Conservation (phyloP, 1,140 invertebrate species). For the Solenopsis fugax region DNA sequence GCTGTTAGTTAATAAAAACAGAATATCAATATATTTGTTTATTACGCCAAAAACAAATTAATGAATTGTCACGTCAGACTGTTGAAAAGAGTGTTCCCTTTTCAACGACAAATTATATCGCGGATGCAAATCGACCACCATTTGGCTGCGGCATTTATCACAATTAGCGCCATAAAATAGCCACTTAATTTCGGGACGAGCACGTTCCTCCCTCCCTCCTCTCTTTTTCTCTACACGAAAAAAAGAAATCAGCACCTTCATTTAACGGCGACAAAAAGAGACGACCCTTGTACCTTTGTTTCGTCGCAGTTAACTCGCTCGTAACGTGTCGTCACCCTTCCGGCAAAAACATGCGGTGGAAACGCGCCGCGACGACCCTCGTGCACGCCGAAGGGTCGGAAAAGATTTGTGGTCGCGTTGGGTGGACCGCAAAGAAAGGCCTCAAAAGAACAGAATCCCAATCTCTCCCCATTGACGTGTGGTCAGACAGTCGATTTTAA, state of each 20-base stretch:
- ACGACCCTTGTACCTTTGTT: slow-evolving; percentile 62
- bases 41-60: background rate
- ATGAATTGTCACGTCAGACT: background rate
- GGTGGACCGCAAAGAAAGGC: slow-evolving; percentile 37
- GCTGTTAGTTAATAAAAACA: background rate
- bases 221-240: slow-evolving; percentile 1
- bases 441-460: slow-evolving; percentile 50
- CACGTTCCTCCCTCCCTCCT: background rate
- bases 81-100: background rate
- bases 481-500: slow-evolving; percentile 42
- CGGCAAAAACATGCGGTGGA: slow-evolving; percentile 43
- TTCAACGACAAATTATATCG: slow-evolving; percentile 18
- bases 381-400: slow-evolving; percentile 60
- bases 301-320: slow-evolving; percentile 51
- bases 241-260: slow-evolving; percentile 31
- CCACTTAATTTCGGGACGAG: slow-evolving; percentile 71
- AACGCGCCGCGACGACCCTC: slow-evolving; percentile 25
- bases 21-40: background rate
- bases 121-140: slow-evolving; percentile 4
- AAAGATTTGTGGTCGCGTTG: slow-evolving; percentile 66
- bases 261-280: slow-evolving; percentile 41
- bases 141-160: slow-evolving; percentile 72
- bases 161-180: slow-evolving; percentile 78
- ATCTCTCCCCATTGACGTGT: slow-evolving; percentile 52
- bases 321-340: slow-evolving; percentile 56